Evolutionary conservation across 2,888 invertebrate species (phyloP), one percentile per base, ranked within the genome.

Genomic region (Bursaphelenchus okinawaensis): DNA sequence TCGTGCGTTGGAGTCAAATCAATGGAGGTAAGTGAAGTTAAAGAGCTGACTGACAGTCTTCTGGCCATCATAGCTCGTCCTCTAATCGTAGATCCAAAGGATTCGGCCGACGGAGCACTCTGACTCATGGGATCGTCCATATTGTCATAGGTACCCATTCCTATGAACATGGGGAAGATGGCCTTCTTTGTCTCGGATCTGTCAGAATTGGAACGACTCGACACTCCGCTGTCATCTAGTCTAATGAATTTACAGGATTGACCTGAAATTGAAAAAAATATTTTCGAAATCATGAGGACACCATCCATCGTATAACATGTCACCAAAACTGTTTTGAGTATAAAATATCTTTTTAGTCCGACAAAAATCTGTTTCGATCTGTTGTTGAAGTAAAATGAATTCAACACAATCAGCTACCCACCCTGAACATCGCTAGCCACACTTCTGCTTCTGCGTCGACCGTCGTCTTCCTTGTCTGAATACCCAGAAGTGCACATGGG

Each of bases 161-260:
- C 78, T 31, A 78, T 78, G 67, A 78, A 78, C 77, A 78, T 79
- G 7, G 76, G 74, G 64, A 78, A 78, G 55, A 78, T 78, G 19
- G 75, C 69, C 57, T 76, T 69, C 1, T 51, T 58, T 7, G 67
- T 67, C 3, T 29, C 61, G 12, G 62, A 54, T 20, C 62, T 60
- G 55, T 55, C 51, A 65, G 63, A 65, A 16, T 3, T 20, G 55
- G 61, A 60, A n/a, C 27, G 12, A 16, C 22, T 60, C 16, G 64
- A 62, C 7, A 59, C 59, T 19, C 28, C 56, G 19, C 40, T 29
- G 23, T 66, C 72, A 57, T 76, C 76, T 62, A 76, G 62, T 8
- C 75, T 75, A 24, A 76, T 76, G 67, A 75, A 76, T 50, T 75
- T 75, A 57, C 68, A 66, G 62, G 71, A 67, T 7, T 67, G 51